Evolutionary conservation across 1,140 invertebrate species (phyloP).

Genomic region (Heliconius melpomene): DNA sequence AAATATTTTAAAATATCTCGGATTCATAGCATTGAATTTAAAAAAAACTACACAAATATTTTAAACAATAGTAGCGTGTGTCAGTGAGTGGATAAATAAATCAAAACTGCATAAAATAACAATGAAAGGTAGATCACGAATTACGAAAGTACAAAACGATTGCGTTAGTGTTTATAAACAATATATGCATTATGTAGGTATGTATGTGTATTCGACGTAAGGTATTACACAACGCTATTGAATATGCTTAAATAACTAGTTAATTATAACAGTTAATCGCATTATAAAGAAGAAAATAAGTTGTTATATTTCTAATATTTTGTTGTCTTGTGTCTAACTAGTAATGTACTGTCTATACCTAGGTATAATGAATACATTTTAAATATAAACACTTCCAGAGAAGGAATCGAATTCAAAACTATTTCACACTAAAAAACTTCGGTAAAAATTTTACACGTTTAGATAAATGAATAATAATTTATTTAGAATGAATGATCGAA

Average conservation of each 20-base stretch:
- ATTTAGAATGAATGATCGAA: too few species aligned
- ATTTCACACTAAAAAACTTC: too few species aligned
- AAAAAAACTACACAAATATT: not conserved
- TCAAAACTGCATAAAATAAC: conserved; percentile 16
- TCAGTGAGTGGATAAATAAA: conserved; percentile 17
- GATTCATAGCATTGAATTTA: not conserved
- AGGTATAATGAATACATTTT: too few species aligned
- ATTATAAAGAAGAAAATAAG: not conserved
- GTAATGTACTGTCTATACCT: too few species aligned
- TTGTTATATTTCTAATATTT: too few species aligned
- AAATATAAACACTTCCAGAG: too few species aligned
- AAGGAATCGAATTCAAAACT: too few species aligned
- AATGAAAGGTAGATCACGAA: conserved; percentile 19
- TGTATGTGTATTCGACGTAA: not conserved
- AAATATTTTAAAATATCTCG: conserved; percentile 3
- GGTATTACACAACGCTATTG: conserved; percentile 15
- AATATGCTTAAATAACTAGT: conserved; percentile 10
- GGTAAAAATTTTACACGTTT: too few species aligned
- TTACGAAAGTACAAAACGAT: conserved; percentile 23
- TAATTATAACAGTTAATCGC: not conserved
- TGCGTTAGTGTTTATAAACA: conserved; percentile 33
- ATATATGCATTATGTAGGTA: not conserved
- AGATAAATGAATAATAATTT: too few species aligned
- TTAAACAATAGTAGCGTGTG: conserved; percentile 11
- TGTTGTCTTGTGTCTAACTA: not conserved